Conservation (phyloP, 92 coral and sea anemone species). For the Parazoanthus darwini region DNA sequence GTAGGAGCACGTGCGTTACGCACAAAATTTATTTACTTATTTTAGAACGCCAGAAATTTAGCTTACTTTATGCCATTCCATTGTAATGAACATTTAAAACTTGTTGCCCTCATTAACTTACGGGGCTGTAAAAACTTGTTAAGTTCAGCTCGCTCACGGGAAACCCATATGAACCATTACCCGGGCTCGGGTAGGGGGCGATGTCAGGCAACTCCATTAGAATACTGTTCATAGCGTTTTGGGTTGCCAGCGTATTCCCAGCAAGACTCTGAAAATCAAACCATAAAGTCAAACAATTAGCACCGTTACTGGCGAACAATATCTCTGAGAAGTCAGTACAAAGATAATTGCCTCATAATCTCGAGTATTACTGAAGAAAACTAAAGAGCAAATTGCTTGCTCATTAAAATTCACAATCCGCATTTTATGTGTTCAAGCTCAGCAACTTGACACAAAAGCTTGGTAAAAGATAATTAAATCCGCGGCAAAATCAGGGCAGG, state of each 20-base stretch:
- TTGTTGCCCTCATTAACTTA: slow-evolving; percentile 43
- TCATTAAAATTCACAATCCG: slow-evolving; percentile 34
- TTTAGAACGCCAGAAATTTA: slow-evolving; percentile 45
- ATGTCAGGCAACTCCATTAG: slow-evolving; percentile 82
- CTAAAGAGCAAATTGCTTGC: neutral
- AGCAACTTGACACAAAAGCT: slow-evolving; percentile 59
- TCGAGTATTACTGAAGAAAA: slow-evolving; percentile 2
- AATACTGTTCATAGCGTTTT: slow-evolving; percentile 63
- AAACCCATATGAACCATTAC: neutral
- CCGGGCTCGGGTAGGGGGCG: slow-evolving; percentile 70
- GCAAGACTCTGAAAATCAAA: slow-evolving; percentile 56
- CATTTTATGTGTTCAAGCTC: slow-evolving; percentile 56
- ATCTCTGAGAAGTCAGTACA: neutral
- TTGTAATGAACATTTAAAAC: slow-evolving; percentile 66
- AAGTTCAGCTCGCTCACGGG: slow-evolving; percentile 36
- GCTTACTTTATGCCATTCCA: slow-evolving; percentile 84
- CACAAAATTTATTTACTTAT: slow-evolving; percentile 30
- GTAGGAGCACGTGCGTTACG: slow-evolving; percentile 39
- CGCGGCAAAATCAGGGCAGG: slow-evolving; percentile 56
- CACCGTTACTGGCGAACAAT: slow-evolving; percentile 26
- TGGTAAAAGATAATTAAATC: slow-evolving; percentile 64
- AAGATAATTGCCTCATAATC: neutral
- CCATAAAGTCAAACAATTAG: slow-evolving; percentile 46
- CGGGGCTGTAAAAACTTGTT: slow-evolving; percentile 45
- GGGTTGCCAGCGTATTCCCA: slow-evolving; percentile 56